Evolutionary conservation across 2,888 invertebrate species (phyloP).

Genomic region (Oxytorus armatus): DNA sequence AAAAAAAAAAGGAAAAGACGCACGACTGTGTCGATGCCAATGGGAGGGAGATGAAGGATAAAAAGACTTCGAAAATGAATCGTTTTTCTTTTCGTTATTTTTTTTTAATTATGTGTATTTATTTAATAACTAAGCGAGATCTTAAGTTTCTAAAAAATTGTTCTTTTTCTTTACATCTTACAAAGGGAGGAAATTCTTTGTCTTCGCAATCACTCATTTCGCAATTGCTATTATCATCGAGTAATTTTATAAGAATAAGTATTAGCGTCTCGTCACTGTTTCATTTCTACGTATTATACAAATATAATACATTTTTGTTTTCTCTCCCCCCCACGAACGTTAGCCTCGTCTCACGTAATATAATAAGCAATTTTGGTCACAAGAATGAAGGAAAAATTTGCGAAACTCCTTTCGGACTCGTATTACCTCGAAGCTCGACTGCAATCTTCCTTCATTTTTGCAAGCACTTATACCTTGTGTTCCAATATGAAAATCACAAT

Average conservation of each 20-base stretch:
- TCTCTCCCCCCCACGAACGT: slow-evolving; percentile 33
- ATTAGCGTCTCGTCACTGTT: slow-evolving; percentile 68
- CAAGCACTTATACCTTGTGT: slow-evolving; percentile 56
- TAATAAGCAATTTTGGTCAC: slow-evolving; percentile 51
- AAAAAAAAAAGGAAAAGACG: neutral
- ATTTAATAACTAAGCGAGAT: slow-evolving; percentile 69
- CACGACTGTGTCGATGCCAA: neutral
- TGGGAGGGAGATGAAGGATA: slow-evolving; percentile 28
- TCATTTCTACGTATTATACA: slow-evolving; percentile 69
- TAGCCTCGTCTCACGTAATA: slow-evolving; percentile 14
- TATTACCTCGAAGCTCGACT: neutral
- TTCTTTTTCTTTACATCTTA: slow-evolving; percentile 68
- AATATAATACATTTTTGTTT: slow-evolving; percentile 70
- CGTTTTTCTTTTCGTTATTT: slow-evolving; percentile 14
- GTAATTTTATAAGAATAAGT: slow-evolving; percentile 70
- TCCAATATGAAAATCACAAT: slow-evolving; percentile 60
- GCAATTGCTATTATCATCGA: slow-evolving; percentile 48
- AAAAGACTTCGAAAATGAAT: slow-evolving; percentile 34
- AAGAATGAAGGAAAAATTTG: slow-evolving; percentile 49
- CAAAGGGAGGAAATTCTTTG: slow-evolving; percentile 66
- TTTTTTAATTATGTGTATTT: slow-evolving; percentile 43
- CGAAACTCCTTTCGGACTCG: neutral
- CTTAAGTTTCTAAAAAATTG: slow-evolving; percentile 47
- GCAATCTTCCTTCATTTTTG: slow-evolving; percentile 51
- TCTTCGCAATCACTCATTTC: slow-evolving; percentile 65